A percentile compares a stretch with the other conserved stretches of the same genome.
These are phyloP conservation scores for Luidia sarsii DNA, from an alignment of 53 echinoderm and acorn worm genomes.

Conservation along the genomic window DNA sequence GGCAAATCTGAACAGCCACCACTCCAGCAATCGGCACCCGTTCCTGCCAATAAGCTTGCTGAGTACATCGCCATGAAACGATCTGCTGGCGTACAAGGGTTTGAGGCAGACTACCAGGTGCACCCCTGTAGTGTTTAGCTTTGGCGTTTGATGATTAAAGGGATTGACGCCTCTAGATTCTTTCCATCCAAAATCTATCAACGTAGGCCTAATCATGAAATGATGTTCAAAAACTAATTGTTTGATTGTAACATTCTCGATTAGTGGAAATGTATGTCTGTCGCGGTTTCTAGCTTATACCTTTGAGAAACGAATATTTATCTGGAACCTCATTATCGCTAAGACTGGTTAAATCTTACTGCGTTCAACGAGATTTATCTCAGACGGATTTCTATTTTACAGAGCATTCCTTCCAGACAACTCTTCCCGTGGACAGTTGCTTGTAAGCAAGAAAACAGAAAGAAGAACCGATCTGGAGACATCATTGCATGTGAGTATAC, in stretches of 20 bases:
- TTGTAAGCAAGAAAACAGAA: slow-evolving; percentile 38
- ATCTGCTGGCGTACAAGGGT: slow-evolving; percentile 39
- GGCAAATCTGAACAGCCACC: not conserved
- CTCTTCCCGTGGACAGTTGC: slow-evolving; percentile 62
- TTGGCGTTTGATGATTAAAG: not conserved
- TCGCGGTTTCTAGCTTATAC: too few relatives aligned
- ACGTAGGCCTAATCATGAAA: too few relatives aligned
- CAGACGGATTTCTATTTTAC: too few relatives aligned
- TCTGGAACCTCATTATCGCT: too few relatives aligned
- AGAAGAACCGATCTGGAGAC: slow-evolving; percentile 61
- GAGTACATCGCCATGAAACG: slow-evolving; percentile 65
- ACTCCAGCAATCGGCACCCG: not conserved
- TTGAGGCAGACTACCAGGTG: slow-evolving; percentile 73
- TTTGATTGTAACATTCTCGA: not conserved
- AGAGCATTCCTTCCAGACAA: slow-evolving; percentile 64
- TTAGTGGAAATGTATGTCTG: too few relatives aligned
- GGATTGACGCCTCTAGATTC: not conserved
- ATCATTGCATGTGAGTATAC: slow-evolving; percentile 61
- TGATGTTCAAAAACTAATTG: too few relatives aligned
- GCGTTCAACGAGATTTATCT: too few relatives aligned
- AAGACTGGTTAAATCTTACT: too few relatives aligned
- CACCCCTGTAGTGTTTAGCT: not conserved
- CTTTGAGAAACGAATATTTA: too few relatives aligned
- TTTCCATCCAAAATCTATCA: not conserved
- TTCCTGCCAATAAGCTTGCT: slow-evolving; percentile 58